Conservation (phyloP, 2,888 invertebrate species). For the Beris morrisii region DNA sequence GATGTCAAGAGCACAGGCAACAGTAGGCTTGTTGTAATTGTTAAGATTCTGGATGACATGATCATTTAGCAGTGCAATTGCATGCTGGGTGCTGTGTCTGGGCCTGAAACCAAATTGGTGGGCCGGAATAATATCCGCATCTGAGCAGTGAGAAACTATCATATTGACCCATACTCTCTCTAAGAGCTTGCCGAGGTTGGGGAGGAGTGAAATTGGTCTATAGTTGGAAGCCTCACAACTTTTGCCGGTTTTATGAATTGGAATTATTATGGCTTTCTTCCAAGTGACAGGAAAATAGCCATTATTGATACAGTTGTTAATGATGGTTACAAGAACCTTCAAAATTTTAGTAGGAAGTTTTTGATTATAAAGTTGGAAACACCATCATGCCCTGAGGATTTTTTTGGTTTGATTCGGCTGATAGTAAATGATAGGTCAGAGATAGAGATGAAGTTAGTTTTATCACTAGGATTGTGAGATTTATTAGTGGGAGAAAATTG, state of each 20-base stretch:
- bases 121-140: neutral
- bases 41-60: neutral
- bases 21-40: neutral
- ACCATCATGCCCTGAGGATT: neutral
- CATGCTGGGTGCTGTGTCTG: constrained; percentile 8
- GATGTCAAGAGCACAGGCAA: constrained; percentile 6
- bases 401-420: neutral
- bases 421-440: too few relatives aligned
- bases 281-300: constrained; percentile 2
- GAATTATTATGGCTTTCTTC: constrained; percentile 8
- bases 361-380: neutral
- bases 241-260: constrained; percentile 35
- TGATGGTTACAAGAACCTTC: neutral
- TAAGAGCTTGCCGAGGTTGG: constrained; percentile 37
- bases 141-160: neutral
- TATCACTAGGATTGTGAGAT: too few relatives aligned
- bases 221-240: constrained; percentile 40
- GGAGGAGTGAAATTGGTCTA: constrained; percentile 41
- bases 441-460: too few relatives aligned
- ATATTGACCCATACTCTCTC: constrained; percentile 13
- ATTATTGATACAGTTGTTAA: constrained; percentile 17
- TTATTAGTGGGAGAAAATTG: too few relatives aligned
- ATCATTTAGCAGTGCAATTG: neutral
- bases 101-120: constrained; percentile 20
- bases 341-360: neutral